These are phyloP conservation scores for Merodon equestris DNA, from an alignment of 2,888 invertebrate species.

Conservation along the genomic window DNA sequence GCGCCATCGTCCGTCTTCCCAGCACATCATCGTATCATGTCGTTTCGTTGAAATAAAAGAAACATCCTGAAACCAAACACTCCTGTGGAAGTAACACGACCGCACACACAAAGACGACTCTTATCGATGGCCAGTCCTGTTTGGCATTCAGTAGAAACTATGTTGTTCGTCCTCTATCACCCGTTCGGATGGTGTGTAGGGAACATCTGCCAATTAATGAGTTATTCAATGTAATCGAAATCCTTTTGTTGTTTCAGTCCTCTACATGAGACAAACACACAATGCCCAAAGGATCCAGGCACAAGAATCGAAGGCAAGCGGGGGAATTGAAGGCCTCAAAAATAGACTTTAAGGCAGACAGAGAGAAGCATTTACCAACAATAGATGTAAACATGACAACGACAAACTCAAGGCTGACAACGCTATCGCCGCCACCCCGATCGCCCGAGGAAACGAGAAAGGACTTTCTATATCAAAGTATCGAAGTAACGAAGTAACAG, in stretches of 20 bases:
- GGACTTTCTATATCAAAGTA: too few species aligned
- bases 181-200: slow-evolving; percentile 12
- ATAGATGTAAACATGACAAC: slow-evolving; percentile 56
- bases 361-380: slow-evolving; percentile 17
- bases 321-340: slow-evolving; percentile 27
- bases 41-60: slow-evolving; percentile 1
- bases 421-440: background rate
- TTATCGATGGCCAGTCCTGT: slow-evolving; percentile 57
- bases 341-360: slow-evolving; percentile 43
- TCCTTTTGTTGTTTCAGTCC: slow-evolving; percentile 58
- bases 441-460: too few species aligned
- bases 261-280: background rate
- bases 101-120: slow-evolving; percentile 39
- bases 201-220: slow-evolving; percentile 67
- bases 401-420: slow-evolving; percentile 16
- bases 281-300: too few species aligned
- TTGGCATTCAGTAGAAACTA: slow-evolving; percentile 45
- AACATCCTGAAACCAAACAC: slow-evolving; percentile 40
- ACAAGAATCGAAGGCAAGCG: too few species aligned
- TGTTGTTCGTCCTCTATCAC: background rate
- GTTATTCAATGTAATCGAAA: slow-evolving; percentile 65
- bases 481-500: too few species aligned
- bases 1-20: too few species aligned
- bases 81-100: slow-evolving; percentile 2
- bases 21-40: too few species aligned